Base-by-base conservation (phyloP, 2,113 vertebrate genomes). In the Noturus placidus region DNA sequence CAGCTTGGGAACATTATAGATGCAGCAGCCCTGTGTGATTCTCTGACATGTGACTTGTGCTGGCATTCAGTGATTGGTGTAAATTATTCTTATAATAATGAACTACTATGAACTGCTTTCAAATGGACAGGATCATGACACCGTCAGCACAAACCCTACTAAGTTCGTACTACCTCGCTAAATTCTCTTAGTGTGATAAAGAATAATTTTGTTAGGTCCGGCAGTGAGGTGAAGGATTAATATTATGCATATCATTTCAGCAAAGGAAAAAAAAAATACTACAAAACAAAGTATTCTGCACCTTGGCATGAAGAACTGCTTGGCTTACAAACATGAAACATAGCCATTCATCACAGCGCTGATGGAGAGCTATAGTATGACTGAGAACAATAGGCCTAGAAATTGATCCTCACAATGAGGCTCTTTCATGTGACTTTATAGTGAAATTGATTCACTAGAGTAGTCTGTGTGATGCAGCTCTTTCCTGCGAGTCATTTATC, bases 391-490 rank as follows among this genome's bases (percentile, higher is more conserved):
- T 85, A 81, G 86, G 56, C 27, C 54, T 20, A 46, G 76, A 84
- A 78, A 74, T n/a, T n/a, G 80, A 84, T 54, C 82, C 59, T 57
- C 57, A 84, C 88, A 80, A 79, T 84, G 63, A 78, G 56, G 46
- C 86, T 85, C 86, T 80, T 67, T 78, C 87, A 78, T 83, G 82
- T 83, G 82, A 78, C 72, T 87, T 74, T 57, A 83, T 76, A 76
- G 56, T 35, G 69, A 83, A 83, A 84, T 87, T n/a, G 82, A 87
- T 84, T 87, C 42, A 76, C n/a, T 38, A 25, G 35, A 83, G 46
- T 15, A 50, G 56, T 42, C 22, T 78, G 74, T 65, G 86, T 83
- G 87, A 76, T 54, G 80, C 56, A 27, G 15, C 67, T 63, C 56
- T 61, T 61, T 87, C 42, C 57, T 50, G n/a, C 13, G 69, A 87